Conservation (phyloP, 2,113 vertebrate genomes). For the Mus pahari region DNA sequence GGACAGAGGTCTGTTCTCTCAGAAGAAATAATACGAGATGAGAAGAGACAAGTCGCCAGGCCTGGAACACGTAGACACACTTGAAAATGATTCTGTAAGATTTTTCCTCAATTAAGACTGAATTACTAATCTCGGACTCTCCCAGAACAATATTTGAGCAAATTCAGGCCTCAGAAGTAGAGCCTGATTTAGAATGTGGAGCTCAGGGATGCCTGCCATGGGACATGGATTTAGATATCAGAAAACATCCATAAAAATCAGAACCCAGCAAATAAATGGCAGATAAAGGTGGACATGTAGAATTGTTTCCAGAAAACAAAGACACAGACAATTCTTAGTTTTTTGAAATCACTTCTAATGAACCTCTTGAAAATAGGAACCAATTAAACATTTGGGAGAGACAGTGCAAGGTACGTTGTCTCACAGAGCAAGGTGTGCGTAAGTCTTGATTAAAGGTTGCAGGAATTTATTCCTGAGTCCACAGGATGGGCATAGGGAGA, state of each 20-base stretch:
- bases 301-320: neutral
- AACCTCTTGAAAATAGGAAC: neutral
- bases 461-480: neutral
- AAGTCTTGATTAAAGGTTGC: neutral
- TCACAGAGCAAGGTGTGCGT: neutral
- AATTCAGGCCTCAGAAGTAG: neutral
- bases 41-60: neutral
- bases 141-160: neutral
- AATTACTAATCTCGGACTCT: too few species aligned
- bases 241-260: neutral
- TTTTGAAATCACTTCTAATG: neutral
- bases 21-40: neutral
- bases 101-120: neutral
- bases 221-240: neutral
- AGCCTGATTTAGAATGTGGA: neutral
- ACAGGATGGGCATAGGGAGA: neutral
- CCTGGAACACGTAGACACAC: neutral
- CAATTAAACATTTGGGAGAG: neutral
- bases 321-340: neutral
- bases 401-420: neutral
- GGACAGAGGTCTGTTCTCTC: neutral
- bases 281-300: neutral
- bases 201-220: neutral
- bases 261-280: neutral
- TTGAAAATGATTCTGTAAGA: neutral